Conservation (phyloP, 2,113 vertebrate species). For the Hyaena hyaena region DNA sequence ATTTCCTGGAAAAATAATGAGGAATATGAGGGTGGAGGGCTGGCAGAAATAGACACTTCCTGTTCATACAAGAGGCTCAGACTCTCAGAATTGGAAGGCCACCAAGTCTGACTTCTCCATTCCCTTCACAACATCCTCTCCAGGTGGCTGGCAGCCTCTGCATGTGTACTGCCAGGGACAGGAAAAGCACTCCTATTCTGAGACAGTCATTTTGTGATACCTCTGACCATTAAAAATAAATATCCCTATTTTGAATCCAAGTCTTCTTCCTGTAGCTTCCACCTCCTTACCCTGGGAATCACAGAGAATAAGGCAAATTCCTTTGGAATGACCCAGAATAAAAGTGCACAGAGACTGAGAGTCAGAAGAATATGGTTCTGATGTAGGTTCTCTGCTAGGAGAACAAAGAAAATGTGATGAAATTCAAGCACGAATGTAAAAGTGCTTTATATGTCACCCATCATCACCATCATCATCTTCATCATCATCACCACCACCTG, state of each 20-base stretch:
- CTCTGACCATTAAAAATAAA: slow-evolving; percentile 52
- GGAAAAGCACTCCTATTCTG: neutral
- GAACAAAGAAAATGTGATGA: neutral
- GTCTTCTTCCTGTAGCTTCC: neutral
- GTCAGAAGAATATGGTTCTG: neutral
- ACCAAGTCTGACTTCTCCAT: neutral
- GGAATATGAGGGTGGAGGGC: neutral
- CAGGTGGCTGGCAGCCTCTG: neutral
- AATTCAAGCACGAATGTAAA: neutral
- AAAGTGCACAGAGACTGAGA: neutral
- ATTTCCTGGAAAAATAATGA: neutral
- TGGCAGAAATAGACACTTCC: neutral
- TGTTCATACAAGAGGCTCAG: neutral
- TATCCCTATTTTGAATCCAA: neutral
- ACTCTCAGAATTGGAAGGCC: neutral
- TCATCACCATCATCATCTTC: neutral
- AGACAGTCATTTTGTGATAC: neutral
- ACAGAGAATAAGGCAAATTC: neutral
- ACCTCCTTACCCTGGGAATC: neutral
- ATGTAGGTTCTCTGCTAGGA: neutral
- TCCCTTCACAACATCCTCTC: neutral
- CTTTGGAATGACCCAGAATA: neutral
- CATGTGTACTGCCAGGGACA: neutral
- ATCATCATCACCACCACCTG: neutral
- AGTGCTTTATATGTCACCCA: neutral